Evolutionary conservation across 2,797 vertebrate species (phyloP).

Genomic region (Clarias platycephalus): DNA sequence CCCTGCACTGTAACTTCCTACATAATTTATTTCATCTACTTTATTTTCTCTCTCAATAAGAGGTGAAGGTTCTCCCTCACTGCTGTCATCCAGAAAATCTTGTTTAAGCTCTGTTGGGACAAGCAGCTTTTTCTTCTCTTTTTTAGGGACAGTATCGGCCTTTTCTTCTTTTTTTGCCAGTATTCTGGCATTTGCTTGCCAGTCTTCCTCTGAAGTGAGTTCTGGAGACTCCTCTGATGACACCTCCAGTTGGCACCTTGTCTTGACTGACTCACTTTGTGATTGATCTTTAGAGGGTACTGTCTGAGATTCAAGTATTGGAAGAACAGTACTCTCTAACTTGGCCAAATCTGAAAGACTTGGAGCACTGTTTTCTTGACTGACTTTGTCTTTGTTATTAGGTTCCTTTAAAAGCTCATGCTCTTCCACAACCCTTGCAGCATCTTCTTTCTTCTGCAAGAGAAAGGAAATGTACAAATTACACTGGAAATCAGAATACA

Average conservation of each 20-base stretch:
- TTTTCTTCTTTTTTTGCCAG: constrained; percentile 73
- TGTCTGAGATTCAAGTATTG: constrained; percentile 83
- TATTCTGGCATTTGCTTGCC: constrained; percentile 66
- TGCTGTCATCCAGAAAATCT: constrained; percentile 91
- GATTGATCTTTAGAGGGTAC: constrained; percentile 72
- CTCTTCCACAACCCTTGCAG: constrained; percentile 75
- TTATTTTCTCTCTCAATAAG: constrained; percentile 71
- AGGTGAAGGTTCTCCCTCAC: constrained; percentile 87
- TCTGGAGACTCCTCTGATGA: constrained; percentile 78
- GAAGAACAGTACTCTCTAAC: constrained; percentile 86
- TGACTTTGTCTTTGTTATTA: constrained; percentile 71
- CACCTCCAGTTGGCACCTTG: constrained; percentile 77
- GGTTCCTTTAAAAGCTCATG: constrained; percentile 77
- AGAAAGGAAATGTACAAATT: constrained; percentile 12
- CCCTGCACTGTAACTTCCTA: constrained; percentile 86
- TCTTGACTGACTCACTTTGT: constrained; percentile 74
- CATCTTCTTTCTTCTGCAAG: constrained; percentile 45
- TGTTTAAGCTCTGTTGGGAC: constrained; percentile 77
- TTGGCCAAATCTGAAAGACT: constrained; percentile 91
- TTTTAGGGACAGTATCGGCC: constrained; percentile 70
- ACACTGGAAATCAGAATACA: constrained; percentile 7
- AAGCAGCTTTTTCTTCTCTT: constrained; percentile 80
- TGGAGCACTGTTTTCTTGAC: constrained; percentile 81
- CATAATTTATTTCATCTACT: constrained; percentile 77
- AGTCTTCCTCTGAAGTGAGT: constrained; percentile 83